phyloP scores from a whole-genome alignment of 2,113 vertebrate genomes.

The Sardina pilchardus region DNA sequence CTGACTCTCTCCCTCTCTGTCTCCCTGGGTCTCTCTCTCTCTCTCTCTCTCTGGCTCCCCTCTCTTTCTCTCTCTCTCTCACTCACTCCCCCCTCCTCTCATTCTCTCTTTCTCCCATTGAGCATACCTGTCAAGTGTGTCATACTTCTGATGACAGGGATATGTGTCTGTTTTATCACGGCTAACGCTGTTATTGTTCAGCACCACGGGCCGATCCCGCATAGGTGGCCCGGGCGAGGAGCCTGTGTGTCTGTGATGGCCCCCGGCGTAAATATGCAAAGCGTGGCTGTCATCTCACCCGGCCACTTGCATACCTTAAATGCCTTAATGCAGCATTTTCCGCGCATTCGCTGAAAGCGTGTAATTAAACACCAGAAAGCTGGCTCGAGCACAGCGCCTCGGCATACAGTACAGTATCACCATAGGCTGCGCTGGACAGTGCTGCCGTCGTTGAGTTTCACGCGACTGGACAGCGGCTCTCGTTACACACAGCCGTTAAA shows the following conservation, averaged over 20 bases:
- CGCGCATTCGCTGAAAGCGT: neutral
- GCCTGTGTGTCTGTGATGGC: conserved; percentile 43
- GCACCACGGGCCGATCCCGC: conserved; percentile 37
- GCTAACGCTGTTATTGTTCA: conserved; percentile 31
- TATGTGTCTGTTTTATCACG: conserved; percentile 38
- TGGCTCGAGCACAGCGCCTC: neutral
- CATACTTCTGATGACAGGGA: conserved; percentile 44
- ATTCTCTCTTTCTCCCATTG: conserved; percentile 14
- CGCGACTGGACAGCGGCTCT: neutral
- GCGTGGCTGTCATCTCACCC: conserved; percentile 39
- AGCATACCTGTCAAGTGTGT: conserved; percentile 25
- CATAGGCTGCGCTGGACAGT: neutral
- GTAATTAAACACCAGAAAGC: conserved; percentile 16
- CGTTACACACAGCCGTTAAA: neutral
- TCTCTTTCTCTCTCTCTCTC: neutral
- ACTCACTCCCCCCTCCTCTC: conserved; percentile 11
- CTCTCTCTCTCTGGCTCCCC: neutral
- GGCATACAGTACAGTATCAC: neutral
- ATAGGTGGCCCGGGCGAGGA: conserved; percentile 30
- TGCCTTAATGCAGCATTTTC: neutral
- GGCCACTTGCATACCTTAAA: neutral
- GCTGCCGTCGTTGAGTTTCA: neutral
- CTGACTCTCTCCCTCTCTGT: neutral
- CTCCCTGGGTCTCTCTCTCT: neutral
- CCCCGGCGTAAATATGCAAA: conserved; percentile 45